These are phyloP conservation scores for Triplophysa tibetana DNA, from an alignment of 2,113 vertebrate species.

Conservation along the genomic window DNA sequence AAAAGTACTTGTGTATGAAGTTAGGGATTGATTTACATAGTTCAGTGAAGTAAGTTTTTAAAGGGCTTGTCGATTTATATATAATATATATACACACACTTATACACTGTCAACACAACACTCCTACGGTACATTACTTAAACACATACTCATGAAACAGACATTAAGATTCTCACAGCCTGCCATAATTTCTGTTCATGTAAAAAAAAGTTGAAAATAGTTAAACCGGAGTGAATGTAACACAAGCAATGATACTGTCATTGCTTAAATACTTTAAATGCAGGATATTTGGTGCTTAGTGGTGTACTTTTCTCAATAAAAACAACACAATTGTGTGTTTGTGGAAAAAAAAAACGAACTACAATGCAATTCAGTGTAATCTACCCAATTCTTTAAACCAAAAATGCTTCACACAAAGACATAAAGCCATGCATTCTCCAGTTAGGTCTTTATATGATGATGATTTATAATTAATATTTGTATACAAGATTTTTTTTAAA, in stretches of 20 bases:
- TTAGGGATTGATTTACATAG: neutral
- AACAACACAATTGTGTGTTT: too few relatives aligned
- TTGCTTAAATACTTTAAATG: too few relatives aligned
- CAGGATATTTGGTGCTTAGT: too few relatives aligned
- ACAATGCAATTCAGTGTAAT: too few relatives aligned
- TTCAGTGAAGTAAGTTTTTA: neutral
- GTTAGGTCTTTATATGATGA: too few relatives aligned
- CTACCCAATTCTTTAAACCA: neutral
- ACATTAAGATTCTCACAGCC: neutral
- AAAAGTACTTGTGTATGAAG: neutral
- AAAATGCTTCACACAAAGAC: constrained; percentile 9
- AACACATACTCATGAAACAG: neutral
- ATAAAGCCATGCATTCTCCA: neutral
- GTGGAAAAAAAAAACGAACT: too few relatives aligned
- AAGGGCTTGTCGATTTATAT: neutral
- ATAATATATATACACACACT: neutral
- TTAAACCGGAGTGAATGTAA: too few relatives aligned
- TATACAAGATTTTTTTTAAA: neutral
- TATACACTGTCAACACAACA: constrained; percentile 3
- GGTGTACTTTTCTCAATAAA: too few relatives aligned
- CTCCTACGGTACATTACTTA: neutral
- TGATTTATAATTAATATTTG: neutral
- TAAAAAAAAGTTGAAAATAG: too few relatives aligned
- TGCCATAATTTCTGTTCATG: neutral
- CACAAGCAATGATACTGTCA: too few relatives aligned